Conservation (phyloP, 2,113 vertebrate genomes). For the Ammodytes marinus region DNA sequence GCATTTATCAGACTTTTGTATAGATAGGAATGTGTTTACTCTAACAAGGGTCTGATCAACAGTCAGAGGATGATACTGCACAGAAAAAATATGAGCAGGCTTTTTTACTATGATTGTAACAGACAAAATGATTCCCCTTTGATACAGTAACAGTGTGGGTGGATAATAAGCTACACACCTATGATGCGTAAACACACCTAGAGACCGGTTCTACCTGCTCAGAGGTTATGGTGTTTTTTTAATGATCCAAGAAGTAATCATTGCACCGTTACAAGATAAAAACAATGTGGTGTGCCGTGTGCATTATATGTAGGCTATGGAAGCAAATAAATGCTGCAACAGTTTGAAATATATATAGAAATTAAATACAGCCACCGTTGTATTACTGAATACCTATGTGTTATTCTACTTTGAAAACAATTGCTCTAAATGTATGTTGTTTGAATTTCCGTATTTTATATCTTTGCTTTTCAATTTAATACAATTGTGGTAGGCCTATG, state of each 20-base stretch:
- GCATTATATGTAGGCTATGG: no score
- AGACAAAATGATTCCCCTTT: constrained; percentile 35
- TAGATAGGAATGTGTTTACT: background rate
- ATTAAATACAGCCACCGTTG: background rate
- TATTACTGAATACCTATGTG: background rate
- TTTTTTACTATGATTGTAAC: background rate
- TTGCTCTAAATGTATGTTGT: background rate
- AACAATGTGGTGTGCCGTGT: background rate
- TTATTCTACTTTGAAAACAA: background rate
- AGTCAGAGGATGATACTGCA: background rate
- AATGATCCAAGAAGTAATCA: background rate
- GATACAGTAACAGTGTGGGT: constrained; percentile 34
- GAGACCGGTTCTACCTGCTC: constrained; percentile 58
- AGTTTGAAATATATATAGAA: background rate
- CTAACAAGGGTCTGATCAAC: background rate
- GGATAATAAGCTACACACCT: constrained; percentile 20
- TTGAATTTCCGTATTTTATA: background rate
- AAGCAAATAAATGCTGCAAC: background rate
- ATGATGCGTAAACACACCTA: constrained; percentile 20
- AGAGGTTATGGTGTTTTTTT: background rate
- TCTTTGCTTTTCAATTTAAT: background rate
- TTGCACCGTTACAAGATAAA: background rate
- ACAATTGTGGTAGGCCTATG: background rate
- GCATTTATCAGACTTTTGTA: background rate
- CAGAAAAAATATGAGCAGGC: background rate